Evolutionary conservation across 2,888 invertebrate genomes (phyloP).

Genomic region (Ophion ellenae): DNA sequence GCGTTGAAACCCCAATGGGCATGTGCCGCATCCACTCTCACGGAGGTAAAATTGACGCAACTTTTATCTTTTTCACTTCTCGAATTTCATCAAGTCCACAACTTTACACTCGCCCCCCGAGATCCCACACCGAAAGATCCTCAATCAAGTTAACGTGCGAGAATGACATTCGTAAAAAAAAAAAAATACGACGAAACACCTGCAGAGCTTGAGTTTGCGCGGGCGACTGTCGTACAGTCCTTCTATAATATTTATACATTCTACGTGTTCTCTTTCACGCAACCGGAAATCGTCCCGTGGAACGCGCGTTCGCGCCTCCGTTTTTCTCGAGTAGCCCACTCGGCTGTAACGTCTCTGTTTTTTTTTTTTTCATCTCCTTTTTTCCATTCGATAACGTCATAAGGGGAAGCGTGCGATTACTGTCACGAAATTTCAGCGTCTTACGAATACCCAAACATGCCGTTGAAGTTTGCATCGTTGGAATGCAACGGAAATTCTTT

Average conservation of each 20-base stretch:
- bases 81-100: too few species aligned
- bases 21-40: too few species aligned
- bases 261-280: conserved; percentile 49
- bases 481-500: too few species aligned
- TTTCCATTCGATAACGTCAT: neutral
- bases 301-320: conserved; percentile 54
- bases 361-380: conserved; percentile 1
- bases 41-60: too few species aligned
- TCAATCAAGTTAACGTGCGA: conserved; percentile 1
- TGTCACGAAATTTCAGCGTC: conserved; percentile 14
- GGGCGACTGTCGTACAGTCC: too few species aligned
- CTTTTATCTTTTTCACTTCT: too few species aligned
- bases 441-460: neutral
- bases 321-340: conserved; percentile 35
- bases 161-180: neutral
- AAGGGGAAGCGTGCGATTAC: neutral
- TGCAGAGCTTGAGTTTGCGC: conserved; percentile 10
- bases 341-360: neutral
- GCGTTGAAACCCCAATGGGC: too few species aligned
- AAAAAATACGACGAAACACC: conserved; percentile 23
- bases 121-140: conserved; percentile 8
- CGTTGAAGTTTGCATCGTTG: too few species aligned
- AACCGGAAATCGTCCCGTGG: conserved; percentile 62
- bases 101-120: too few species aligned
- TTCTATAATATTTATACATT: neutral